Evolutionary conservation across 2,888 invertebrate genomes (phyloP).

Genomic region (Ischnus inquisitorius): DNA sequence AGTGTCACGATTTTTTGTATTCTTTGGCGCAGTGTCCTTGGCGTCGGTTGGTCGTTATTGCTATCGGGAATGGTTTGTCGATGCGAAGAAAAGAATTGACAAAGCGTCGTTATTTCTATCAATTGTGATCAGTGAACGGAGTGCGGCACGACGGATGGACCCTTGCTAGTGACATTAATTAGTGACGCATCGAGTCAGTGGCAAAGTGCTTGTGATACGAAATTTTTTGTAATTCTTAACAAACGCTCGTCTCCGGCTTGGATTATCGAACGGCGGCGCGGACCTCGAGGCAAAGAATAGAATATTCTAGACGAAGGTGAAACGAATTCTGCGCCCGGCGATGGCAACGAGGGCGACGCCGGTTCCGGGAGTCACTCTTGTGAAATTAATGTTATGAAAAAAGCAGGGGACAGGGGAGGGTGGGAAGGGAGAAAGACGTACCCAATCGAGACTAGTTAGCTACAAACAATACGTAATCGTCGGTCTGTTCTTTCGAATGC

Average conservation of each 20-base stretch:
- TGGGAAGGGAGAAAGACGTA: background rate
- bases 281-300: no score
- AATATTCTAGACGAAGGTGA: background rate
- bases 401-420: background rate
- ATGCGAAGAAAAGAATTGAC: no score
- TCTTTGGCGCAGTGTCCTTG: no score
- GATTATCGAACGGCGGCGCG: no score
- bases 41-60: no score
- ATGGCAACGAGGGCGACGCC: background rate
- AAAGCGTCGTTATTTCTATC: no score
- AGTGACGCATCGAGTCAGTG: background rate
- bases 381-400: background rate
- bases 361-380: background rate
- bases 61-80: no score
- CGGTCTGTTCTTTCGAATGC: background rate
- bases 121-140: background rate
- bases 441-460: constrained; percentile 5
- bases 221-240: no score
- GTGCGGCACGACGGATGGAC: background rate
- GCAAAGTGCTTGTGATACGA: background rate
- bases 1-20: no score
- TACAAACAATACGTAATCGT: background rate
- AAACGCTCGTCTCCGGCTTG: no score
- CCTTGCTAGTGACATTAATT: no score
- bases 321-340: no score